phyloP scores from a whole-genome alignment of 2,888 invertebrate genomes.

The Lasioglossum vierecki region DNA sequence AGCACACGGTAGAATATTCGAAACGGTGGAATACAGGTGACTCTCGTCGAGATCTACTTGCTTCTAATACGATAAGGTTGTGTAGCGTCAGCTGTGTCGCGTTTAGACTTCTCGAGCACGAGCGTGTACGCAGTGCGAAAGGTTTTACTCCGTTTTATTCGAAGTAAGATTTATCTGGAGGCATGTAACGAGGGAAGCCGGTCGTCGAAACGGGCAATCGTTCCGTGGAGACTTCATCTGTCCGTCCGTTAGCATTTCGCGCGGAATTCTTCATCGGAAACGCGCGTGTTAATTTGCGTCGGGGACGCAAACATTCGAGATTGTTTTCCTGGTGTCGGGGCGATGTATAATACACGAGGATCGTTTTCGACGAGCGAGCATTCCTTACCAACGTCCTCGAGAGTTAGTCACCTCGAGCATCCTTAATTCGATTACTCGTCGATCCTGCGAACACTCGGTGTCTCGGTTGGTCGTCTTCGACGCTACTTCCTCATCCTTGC shows the following conservation, averaged over 20 bases:
- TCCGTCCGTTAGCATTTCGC: constrained; percentile 3
- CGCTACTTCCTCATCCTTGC: constrained; percentile 16
- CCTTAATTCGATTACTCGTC: constrained; percentile 76
- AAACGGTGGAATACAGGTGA: neutral
- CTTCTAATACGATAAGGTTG: neutral
- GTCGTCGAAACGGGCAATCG: neutral
- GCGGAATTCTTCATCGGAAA: neutral
- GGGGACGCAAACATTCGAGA: constrained; percentile 14
- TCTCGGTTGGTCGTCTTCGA: constrained; percentile 36
- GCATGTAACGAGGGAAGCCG: neutral
- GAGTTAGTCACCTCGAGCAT: constrained; percentile 63
- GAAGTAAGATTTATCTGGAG: neutral
- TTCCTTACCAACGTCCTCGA: constrained; percentile 49
- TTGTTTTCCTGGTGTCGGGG: constrained; percentile 17
- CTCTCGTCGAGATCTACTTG: neutral
- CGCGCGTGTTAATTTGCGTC: neutral
- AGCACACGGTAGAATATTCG: neutral
- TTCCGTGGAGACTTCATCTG: constrained; percentile 11
- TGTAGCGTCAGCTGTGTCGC: neutral
- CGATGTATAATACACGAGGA: constrained; percentile 47
- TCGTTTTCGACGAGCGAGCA: constrained; percentile 45
- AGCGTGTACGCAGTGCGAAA: neutral
- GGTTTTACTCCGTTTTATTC: neutral
- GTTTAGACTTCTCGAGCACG: neutral
- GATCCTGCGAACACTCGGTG: constrained; percentile 57